Base-by-base conservation (phyloP, 2,888 invertebrate genomes). In the Calameuta filiformis region DNA sequence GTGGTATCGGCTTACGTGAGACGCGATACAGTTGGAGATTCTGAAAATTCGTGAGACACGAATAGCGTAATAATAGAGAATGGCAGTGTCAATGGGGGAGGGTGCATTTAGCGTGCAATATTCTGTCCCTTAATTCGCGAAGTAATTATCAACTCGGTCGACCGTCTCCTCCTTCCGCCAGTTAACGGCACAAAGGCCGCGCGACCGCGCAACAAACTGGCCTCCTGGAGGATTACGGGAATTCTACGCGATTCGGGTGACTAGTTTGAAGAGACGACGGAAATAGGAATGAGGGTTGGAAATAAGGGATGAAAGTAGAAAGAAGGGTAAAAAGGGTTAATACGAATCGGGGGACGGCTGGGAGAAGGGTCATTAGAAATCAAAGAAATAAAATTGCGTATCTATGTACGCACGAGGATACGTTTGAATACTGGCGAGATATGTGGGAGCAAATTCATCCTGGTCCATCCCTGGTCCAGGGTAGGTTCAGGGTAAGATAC, bases 401-500 rank as follows among this genome's bases (percentile, higher is more conserved):
- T n/a, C n/a, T 40, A 6, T 4, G 15, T 0, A 15, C 4, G 1
- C 15, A 40, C 15, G 40, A 40, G 40, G 40, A 40, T 40, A 40
- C 15, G 4, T 40, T 40, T 40, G 4, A 40, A 40, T 40, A 30
- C n/a, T 71, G 30, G n/a, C 12, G n/a, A 33, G 33, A 30, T 15
- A 23, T 15, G 30, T 35, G 76, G 68, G 71, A 12, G 73, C 31
- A 37, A 56, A 35, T 68, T 68, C 37, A 33, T 35, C 35, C 12
- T 11, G 40, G 40, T 15, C 40, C 40, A 40, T 6, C 40, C 6
- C 40, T 40, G 15, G 40, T 40, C 40, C 40, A 40, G 40, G 15
- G 15, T 40, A 15, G 40, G 15, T 15, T 40, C 15, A 40, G 40
- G 40, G 40, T 40, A 84, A 85, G 88, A 89, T 90, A 90, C 90